Base-by-base conservation (phyloP, 2,113 vertebrate species). In the Acinonyx jubatus region DNA sequence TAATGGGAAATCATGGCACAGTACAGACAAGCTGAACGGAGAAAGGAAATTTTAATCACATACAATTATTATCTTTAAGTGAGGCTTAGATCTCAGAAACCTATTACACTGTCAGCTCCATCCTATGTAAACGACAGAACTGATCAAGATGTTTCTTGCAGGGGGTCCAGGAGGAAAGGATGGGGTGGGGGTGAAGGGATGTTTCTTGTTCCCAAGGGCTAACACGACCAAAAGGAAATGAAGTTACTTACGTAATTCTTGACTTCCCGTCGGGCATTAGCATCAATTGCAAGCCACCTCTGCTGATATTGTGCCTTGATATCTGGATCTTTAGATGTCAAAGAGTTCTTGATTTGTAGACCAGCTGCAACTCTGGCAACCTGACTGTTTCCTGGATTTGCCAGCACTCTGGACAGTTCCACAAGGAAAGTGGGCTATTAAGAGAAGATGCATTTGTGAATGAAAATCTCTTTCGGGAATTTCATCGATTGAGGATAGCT, bases 251-350 rank as follows among this genome's bases (percentile, higher is more conserved):
- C 99, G 2, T 99, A 99, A 98, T 99, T 99, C 98, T 99, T 99
- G 98, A 99, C 99, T 98, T 99, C 99, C 78, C 99, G 97, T 91
- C 99, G 99, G 21, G 99, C 99, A 45, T 99, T 99, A 98, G 98
- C 98, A 95, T 99, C 99, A 98, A 99, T 99, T 97, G 99, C 99
- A 33, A 99, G 99, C 99, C 99, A 99, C 98, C 99, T 98, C 98
- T 99, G 99, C 97, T 99, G 99, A 98, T 99, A 99, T 81, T 99
- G 99, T 0, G 99, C 98, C 98, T 99, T 99, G 82, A 99, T 99
- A 41, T 99, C 99, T 0, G 99, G 99, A 84, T 99, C 99, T 99
- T 99, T 99, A 88, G 99, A 99, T 0, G 99, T 99, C 98, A 99
- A 98, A 0, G 99, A 99, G 98, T 99, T 99, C 99, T 99, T 99